A percentile compares a stretch with the other conserved stretches of the same genome.
These are phyloP conservation scores for Acrobeloides nanus DNA, from an alignment of 2,888 invertebrate species.

Conservation along the genomic window DNA sequence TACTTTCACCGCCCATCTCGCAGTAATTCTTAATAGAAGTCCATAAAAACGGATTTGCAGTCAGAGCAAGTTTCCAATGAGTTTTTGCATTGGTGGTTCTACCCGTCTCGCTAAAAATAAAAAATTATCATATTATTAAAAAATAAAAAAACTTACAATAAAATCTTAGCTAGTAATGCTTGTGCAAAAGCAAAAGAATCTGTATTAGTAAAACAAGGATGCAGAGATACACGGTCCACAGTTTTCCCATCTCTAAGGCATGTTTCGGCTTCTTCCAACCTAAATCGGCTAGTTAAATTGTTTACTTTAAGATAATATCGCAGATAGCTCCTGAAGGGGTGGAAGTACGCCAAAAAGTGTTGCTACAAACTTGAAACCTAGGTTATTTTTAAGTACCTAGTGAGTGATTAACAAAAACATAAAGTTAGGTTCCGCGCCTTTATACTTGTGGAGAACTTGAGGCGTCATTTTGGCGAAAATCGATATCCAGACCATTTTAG, in stretches of 20 bases:
- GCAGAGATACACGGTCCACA: conserved; percentile 15
- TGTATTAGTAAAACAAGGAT: conserved; percentile 21
- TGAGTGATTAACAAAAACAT: no score
- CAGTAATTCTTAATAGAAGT: conserved; percentile 18
- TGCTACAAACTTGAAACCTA: no score
- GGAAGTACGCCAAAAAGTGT: no score
- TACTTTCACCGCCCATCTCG: conserved; percentile 17
- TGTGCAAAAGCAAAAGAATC: conserved; percentile 29
- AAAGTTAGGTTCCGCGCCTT: no score
- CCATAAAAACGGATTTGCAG: conserved; percentile 24
- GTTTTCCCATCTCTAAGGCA: conserved; percentile 17
- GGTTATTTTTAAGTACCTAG: no score
- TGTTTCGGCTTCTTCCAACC: conserved; percentile 28
- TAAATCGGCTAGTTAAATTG: no score
- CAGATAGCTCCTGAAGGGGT: no score
- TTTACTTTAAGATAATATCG: not conserved
- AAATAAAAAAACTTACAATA: conserved; percentile 13
- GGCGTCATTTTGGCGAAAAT: no score
- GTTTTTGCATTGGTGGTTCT: conserved; percentile 14
- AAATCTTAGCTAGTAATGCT: conserved; percentile 22
- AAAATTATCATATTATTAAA: not conserved
- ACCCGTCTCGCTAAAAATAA: conserved; percentile 24
- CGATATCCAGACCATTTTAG: no score
- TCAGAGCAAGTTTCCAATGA: conserved; percentile 17
- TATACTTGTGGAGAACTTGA: no score